These are phyloP conservation scores for Mamestra brassicae DNA, from an alignment of 2,888 invertebrate species.

Conservation along the genomic window DNA sequence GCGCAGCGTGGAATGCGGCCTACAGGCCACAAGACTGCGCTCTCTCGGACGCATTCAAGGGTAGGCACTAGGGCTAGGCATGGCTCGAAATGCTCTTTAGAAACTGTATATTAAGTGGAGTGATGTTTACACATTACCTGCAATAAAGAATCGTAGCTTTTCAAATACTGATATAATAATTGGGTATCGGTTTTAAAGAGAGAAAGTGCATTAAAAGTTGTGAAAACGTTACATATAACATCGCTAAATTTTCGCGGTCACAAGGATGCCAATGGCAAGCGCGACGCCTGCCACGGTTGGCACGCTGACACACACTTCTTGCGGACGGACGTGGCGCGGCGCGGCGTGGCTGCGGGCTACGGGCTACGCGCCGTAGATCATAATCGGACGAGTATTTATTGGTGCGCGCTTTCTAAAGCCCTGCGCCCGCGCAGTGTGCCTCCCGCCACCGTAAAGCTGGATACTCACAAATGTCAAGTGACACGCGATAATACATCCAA, in stretches of 20 bases:
- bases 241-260: constrained; percentile 20
- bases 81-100: constrained; percentile 60
- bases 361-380: constrained; percentile 90
- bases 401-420: constrained; percentile 86
- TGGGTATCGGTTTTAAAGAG: not conserved
- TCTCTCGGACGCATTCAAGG: constrained; percentile 70
- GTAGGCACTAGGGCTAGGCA: constrained; percentile 34
- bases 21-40: constrained; percentile 68
- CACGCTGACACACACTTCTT: constrained; percentile 32
- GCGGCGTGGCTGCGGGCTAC: constrained; percentile 74
- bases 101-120: constrained; percentile 51
- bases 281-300: constrained; percentile 29
- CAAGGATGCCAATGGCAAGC: constrained; percentile 18
- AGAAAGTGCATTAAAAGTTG: not conserved
- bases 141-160: constrained; percentile 11
- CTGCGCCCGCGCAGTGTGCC: constrained; percentile 45
- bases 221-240: not conserved
- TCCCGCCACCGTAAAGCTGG: constrained; percentile 71
- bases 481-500: constrained; percentile 78
- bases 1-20: constrained; percentile 78
- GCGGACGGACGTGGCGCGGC: constrained; percentile 69
- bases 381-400: constrained; percentile 90
- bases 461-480: constrained; percentile 81
- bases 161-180: constrained; percentile 7
- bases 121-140: constrained; percentile 18